Percentiles rank a stretch among this genome's conserved stretches.
Evolutionary conservation across 2,888 invertebrate genomes (phyloP).

Genomic region (Pinctada fucata): DNA sequence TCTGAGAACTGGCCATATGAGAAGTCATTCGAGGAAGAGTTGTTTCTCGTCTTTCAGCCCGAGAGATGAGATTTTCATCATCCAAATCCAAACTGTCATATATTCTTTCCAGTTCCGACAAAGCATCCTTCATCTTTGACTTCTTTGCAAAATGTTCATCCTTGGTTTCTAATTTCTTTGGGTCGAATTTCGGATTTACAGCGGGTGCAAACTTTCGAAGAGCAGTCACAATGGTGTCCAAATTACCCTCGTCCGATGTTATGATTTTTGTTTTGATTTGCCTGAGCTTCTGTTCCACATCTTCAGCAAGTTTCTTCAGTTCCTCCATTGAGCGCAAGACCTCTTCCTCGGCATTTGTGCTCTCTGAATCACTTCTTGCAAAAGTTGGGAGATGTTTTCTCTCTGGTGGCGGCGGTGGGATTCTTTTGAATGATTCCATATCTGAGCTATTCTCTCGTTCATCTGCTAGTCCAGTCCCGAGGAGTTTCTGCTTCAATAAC

Average conservation of each 20-base stretch:
- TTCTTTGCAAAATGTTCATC: slow-evolving; percentile 48
- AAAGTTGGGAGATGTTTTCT: slow-evolving; percentile 2
- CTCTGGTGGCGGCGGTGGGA: slow-evolving; percentile 17
- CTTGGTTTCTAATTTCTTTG: slow-evolving; percentile 56
- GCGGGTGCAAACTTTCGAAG: slow-evolving; percentile 65
- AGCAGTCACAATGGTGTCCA: slow-evolving; percentile 66
- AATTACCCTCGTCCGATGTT: slow-evolving; percentile 63
- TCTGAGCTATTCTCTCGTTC: slow-evolving; percentile 33
- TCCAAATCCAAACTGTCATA: slow-evolving; percentile 67
- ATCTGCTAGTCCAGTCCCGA: slow-evolving; percentile 67
- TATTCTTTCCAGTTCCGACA: slow-evolving; percentile 71
- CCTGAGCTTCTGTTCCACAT: slow-evolving; percentile 65
- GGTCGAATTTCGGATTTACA: slow-evolving; percentile 52
- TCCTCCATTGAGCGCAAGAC: slow-evolving; percentile 67
- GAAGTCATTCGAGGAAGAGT: not conserved
- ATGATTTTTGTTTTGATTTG: slow-evolving; percentile 65
- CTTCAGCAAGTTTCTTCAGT: slow-evolving; percentile 63
- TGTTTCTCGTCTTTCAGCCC: slow-evolving; percentile 10
- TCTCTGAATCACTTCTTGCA: slow-evolving; percentile 6
- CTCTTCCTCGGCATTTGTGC: slow-evolving; percentile 31
- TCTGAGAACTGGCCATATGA: not conserved
- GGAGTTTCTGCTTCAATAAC: slow-evolving; percentile 64
- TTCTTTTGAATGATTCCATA: slow-evolving; percentile 17
- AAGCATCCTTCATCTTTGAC: slow-evolving; percentile 68
- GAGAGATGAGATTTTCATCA: slow-evolving; percentile 42